Percentiles rank a stretch among this genome's conserved stretches.
Evolutionary conservation across 1,140 invertebrate genomes (phyloP).

Genomic region (Carposina sasakii): DNA sequence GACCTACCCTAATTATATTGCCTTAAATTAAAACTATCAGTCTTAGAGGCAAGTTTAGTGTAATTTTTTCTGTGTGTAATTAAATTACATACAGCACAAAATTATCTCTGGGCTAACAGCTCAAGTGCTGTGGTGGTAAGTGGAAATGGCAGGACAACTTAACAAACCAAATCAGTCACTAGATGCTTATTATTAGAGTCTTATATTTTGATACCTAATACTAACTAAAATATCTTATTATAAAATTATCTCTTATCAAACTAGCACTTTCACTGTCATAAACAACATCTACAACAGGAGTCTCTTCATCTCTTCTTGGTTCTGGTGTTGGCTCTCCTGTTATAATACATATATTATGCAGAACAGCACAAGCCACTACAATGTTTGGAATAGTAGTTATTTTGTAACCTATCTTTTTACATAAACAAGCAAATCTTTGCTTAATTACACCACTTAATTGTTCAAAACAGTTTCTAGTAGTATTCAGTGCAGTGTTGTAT

Average conservation of each 20-base stretch:
- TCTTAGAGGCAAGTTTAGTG: too few relatives aligned
- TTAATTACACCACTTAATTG: not conserved
- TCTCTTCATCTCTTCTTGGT: not conserved
- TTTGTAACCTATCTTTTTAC: not conserved
- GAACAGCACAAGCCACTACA: not conserved
- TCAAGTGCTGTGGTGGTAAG: too few relatives aligned
- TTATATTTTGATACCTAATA: too few relatives aligned
- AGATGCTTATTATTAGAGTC: too few relatives aligned
- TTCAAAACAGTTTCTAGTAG: not conserved
- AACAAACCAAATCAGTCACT: too few relatives aligned
- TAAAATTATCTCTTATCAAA: not conserved
- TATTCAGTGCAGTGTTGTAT: not conserved
- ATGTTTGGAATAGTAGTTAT: not conserved
- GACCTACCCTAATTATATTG: too few relatives aligned
- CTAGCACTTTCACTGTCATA: not conserved
- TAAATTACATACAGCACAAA: too few relatives aligned
- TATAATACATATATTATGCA: not conserved
- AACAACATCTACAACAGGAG: not conserved
- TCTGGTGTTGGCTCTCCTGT: not conserved
- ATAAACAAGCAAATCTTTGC: not conserved
- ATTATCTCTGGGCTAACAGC: too few relatives aligned
- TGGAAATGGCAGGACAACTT: too few relatives aligned
- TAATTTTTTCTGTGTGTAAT: too few relatives aligned
- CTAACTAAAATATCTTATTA: not conserved
- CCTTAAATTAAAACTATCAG: too few relatives aligned